phyloP scores from a whole-genome alignment of 2,888 invertebrate genomes.

The Ceraclea dissimilis region DNA sequence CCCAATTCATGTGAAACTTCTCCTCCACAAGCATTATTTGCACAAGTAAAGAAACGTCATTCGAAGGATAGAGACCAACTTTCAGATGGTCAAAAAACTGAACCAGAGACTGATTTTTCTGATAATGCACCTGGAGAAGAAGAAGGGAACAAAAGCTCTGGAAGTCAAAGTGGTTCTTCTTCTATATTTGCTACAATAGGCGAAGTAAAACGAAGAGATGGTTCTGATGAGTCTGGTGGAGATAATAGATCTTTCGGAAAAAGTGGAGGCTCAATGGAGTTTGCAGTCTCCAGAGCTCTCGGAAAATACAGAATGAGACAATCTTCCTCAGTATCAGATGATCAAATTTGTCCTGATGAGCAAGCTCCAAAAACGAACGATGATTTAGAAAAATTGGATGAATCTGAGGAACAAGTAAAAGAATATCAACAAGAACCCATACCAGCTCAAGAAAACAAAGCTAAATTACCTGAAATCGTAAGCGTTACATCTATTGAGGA shows the following conservation, averaged over 20 bases:
- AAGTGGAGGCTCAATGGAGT: conserved; percentile 69
- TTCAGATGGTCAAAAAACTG: conserved; percentile 45
- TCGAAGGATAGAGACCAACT: conserved; percentile 43
- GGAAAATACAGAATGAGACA: conserved; percentile 72
- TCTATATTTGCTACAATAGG: conserved; percentile 67
- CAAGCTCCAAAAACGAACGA: conserved; percentile 14
- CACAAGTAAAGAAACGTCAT: conserved; percentile 46
- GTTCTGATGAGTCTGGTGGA: conserved; percentile 55
- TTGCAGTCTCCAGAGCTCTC: conserved; percentile 73
- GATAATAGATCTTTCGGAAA: conserved; percentile 46
- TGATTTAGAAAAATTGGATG: conserved; percentile 21
- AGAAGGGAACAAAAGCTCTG: conserved; percentile 53
- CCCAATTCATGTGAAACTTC: conserved; percentile 28
- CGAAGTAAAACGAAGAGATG: conserved; percentile 57
- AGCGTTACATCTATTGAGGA: conserved; percentile 44
- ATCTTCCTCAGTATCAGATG: conserved; percentile 63
- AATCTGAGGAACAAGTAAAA: conserved; percentile 25
- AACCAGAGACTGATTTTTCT: conserved; percentile 52
- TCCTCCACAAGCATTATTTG: conserved; percentile 38
- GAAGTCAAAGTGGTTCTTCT: conserved; percentile 54
- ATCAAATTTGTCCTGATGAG: conserved; percentile 45
- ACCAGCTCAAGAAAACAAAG: conserved; percentile 31
- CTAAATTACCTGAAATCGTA: conserved; percentile 40
- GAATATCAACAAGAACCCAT: conserved; percentile 31
- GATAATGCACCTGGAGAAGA: conserved; percentile 53